Conservation (phyloP, 2,888 invertebrate genomes). For the Lordiphosa fenestrarum region DNA sequence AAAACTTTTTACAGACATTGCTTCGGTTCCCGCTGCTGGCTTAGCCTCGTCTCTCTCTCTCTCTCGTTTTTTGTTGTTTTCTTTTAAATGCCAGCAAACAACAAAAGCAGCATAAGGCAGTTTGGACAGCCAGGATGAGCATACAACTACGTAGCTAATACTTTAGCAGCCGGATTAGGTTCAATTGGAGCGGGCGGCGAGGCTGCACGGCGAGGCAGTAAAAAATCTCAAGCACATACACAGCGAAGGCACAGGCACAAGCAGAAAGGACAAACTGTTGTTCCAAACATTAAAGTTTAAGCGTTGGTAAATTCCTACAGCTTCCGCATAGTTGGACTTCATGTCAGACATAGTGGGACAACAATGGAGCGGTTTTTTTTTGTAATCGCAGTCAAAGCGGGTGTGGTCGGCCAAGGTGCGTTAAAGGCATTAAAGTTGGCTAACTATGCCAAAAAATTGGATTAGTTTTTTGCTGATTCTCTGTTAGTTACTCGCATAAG, state of each 20-base stretch:
- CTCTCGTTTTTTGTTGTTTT: constrained; percentile 9
- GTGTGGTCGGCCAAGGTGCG: constrained; percentile 10
- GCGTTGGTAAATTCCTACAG: constrained; percentile 71
- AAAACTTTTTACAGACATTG: constrained; percentile 62
- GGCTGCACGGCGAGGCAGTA: constrained; percentile 15
- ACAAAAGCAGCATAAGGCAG: constrained; percentile 74
- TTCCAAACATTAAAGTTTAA: constrained; percentile 73
- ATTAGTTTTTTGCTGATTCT: too few species aligned
- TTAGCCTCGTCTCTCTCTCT: constrained; percentile 7
- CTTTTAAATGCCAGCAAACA: constrained; percentile 71
- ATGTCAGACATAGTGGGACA: constrained; percentile 37
- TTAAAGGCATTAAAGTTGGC: too few species aligned
- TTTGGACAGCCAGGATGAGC: constrained; percentile 72
- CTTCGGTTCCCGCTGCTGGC: constrained; percentile 22
- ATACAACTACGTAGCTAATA: constrained; percentile 73
- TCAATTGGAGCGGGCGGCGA: constrained; percentile 61
- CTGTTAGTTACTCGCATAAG: too few species aligned
- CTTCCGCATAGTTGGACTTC: constrained; percentile 67
- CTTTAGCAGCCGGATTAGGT: constrained; percentile 74
- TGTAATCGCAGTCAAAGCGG: constrained; percentile 31
- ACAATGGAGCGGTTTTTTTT: constrained; percentile 13
- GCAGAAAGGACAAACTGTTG: constrained; percentile 52
- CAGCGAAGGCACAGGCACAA: constrained; percentile 15
- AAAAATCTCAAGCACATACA: constrained; percentile 34
- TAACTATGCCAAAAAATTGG: too few species aligned